Evolutionary conservation across 2,888 invertebrate species (phyloP).

Genomic region (Agapostemon virescens): DNA sequence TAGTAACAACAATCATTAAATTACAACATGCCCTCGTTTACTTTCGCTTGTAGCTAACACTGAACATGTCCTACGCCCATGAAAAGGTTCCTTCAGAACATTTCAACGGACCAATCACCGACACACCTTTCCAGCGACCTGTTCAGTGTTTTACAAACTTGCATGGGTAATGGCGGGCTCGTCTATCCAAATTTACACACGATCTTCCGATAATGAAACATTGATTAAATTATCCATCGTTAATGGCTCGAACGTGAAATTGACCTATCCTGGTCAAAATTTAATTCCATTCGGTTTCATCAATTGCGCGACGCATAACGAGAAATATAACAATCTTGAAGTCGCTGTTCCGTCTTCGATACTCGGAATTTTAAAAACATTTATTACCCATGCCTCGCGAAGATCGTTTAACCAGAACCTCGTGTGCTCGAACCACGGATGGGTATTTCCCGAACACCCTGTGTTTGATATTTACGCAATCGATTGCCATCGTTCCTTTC

Average conservation of each 20-base stretch:
- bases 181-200: neutral
- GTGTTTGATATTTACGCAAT: constrained; percentile 1
- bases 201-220: neutral
- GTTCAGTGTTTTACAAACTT: neutral
- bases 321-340: neutral
- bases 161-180: neutral
- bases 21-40: constrained; percentile 32
- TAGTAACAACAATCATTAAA: constrained; percentile 43
- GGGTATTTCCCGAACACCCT: constrained; percentile 1
- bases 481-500: neutral
- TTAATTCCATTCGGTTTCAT: neutral
- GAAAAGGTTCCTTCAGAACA: neutral
- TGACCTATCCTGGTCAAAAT: neutral
- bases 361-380: neutral
- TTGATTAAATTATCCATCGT: neutral
- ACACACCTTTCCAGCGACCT: neutral
- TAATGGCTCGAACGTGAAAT: neutral
- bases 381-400: neutral
- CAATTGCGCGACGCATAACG: neutral
- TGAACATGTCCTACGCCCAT: constrained; percentile 33
- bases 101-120: constrained; percentile 8
- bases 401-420: neutral
- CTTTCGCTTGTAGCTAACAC: constrained; percentile 4
- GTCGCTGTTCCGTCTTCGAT: neutral
- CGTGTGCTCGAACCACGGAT: neutral